Evolutionary conservation across 2,113 vertebrate genomes (phyloP), one percentile per base, ranked within the genome.

Genomic region (Indri indri): DNA sequence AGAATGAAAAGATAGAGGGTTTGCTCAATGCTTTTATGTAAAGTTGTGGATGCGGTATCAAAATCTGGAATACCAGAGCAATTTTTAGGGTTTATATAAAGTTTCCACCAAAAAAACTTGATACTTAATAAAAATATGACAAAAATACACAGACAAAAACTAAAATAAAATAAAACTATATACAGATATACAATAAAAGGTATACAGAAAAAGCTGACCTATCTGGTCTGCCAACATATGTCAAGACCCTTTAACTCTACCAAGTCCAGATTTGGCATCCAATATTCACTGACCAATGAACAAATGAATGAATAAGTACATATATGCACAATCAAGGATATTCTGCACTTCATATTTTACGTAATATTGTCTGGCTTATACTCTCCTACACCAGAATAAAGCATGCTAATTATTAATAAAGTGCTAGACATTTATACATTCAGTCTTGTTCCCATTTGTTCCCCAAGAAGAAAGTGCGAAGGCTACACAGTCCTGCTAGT

Each of bases 341-440:
- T 9, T 45, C 16, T 23, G 8, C 7, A 13, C 25, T 74, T 42
- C 22, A 5, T 52, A 4, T 4, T 76, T 40, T 11, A 50, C 14
- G 20, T 4, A 32, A 17, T 32, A 37, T 4, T 3, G 11, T n/a
- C 4, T 32, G 52, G 63, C 7, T 68, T 17, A 25, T 0, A 3
- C 0, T 4, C 66, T 47, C 6, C 8, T 0, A 10, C 6, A 32
- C 30, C 30, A 18, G 2, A 5, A 18, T 6, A 50, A 37, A n/a
- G n/a, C 32, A 11, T 1, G 11, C 7, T 86, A 7, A 74, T 23
- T 59, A 18, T 12, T 25, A 54, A 50, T 5, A 59, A 54, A 70
- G 54, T 2, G 6, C 20, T 34, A 32, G 66, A 2, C 30, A 20
- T 27, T n/a, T 32, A 25, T 2, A 13, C n/a, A 45, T 18, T 79